Base-by-base conservation (phyloP, 2,113 vertebrate genomes). In the Macaca fascicularis region DNA sequence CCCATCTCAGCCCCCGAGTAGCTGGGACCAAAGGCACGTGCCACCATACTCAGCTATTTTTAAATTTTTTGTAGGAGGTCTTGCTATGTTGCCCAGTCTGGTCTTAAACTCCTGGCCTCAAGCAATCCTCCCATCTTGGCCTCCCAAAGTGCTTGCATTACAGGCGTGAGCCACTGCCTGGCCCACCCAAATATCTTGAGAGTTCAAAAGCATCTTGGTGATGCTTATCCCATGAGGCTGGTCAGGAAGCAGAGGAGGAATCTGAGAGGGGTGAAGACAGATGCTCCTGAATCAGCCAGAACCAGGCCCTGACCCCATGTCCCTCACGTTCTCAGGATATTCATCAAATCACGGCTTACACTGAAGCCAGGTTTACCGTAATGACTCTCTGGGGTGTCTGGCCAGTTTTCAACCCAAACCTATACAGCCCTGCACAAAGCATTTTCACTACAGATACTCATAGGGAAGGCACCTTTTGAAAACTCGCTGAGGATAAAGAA, bases 261-360 rank as follows among this genome's bases (percentile, higher is more conserved):
- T 59, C 32, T 3, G 38, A 57, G 48, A 80, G 14, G 30, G 32
- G 38, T 22, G 32, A 30, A 50, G 48, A 48, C 48, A 43, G 48
- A 48, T 17, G 27, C 23, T 81, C 61, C 61, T 9, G 8, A 67
- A n/a, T 25, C 64, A 80, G 52, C 35, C n/a, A 38, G 50, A 19
- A 32, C 9, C 0, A 3, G 86, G 35, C 8, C 22, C 3, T 0
- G n/a, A 27, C 22, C 67, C 40, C 8, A 27, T 19, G 2, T n/a
- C 35, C 17, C 22, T 20, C 4, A 14, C 10, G 16, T 50, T 89
- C 25, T 17, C 20, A 25, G 64, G n/a, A 55, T 1, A 17, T 30
- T 32, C 43, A 25, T 23, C 48, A 38, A 30, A 12, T 16, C 27
- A 55, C 3, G 5, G 14, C 30, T 61, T 64, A 64, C 16, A 12